Conservation (phyloP, 2,888 invertebrate species). For the Dendrolimus houi region DNA sequence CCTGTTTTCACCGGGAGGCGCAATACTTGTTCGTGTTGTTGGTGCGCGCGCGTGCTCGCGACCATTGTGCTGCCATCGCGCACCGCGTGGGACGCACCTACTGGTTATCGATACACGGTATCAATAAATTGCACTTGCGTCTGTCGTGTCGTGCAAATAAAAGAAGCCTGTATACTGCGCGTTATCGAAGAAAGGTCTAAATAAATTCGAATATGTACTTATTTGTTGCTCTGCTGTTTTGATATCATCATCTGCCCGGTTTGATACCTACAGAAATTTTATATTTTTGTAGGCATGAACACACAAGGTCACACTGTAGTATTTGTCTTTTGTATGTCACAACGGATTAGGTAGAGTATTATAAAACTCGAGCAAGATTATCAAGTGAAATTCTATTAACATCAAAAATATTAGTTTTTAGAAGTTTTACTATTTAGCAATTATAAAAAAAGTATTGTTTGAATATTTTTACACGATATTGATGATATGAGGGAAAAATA, state of each 20-base stretch:
- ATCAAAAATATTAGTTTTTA: no score
- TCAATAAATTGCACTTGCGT: conserved; percentile 72
- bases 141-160: conserved; percentile 62
- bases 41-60: conserved; percentile 34
- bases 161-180: conserved; percentile 49
- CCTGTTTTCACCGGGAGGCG: conserved; percentile 57
- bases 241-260: conserved; percentile 55
- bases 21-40: conserved; percentile 43
- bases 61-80: conserved; percentile 35
- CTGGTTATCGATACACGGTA: conserved; percentile 65
- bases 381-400: no score
- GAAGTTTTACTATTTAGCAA: no score
- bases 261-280: conserved; percentile 7
- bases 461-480: no score
- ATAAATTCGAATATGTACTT: conserved; percentile 65
- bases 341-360: no score
- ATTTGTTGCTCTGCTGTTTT: conserved; percentile 45
- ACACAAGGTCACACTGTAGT: no score
- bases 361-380: no score
- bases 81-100: conserved; percentile 63
- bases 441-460: no score
- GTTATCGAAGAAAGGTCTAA: conserved; percentile 65
- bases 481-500: no score
- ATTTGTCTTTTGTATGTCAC: no score
- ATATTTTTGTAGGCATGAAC: background rate